phyloP scores from a whole-genome alignment of 2,888 invertebrate genomes.

The Eubasilissa splendida region DNA sequence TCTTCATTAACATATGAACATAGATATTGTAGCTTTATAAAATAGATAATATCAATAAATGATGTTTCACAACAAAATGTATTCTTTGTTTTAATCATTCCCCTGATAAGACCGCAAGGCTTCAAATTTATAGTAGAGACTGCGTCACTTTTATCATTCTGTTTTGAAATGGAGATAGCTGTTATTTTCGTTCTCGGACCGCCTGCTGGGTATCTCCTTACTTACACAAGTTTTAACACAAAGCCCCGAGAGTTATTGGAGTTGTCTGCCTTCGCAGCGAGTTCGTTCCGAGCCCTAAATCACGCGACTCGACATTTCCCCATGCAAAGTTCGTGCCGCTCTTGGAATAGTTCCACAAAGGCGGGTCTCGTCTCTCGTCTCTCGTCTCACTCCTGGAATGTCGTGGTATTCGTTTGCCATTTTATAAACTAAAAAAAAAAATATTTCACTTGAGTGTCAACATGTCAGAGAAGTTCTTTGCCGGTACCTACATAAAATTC shows the following conservation, averaged over 20 bases:
- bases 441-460: no score
- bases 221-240: slow-evolving; percentile 38
- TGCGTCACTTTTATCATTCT: slow-evolving; percentile 29
- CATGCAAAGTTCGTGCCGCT: slow-evolving; percentile 26
- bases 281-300: slow-evolving; percentile 10
- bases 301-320: slow-evolving; percentile 21
- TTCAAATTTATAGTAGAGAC: neutral
- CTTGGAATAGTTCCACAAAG: slow-evolving; percentile 17
- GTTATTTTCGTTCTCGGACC: slow-evolving; percentile 19
- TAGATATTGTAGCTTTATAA: no score
- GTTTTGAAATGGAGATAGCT: slow-evolving; percentile 33
- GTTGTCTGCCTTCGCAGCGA: slow-evolving; percentile 19
- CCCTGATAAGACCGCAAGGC: slow-evolving; percentile 8
- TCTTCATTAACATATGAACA: no score
- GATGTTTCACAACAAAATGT: no score
- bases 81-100: neutral
- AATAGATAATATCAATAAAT: no score
- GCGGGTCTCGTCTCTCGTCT: neutral
- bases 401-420: no score
- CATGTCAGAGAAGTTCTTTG: no score
- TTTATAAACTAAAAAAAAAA: no score
- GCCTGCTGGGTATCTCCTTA: slow-evolving; percentile 27
- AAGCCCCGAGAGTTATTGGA: slow-evolving; percentile 21
- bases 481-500: no score
- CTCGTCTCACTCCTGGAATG: no score